Evolutionary conservation across 2,888 invertebrate genomes (phyloP).

Genomic region (Xestia c-nigrum): DNA sequence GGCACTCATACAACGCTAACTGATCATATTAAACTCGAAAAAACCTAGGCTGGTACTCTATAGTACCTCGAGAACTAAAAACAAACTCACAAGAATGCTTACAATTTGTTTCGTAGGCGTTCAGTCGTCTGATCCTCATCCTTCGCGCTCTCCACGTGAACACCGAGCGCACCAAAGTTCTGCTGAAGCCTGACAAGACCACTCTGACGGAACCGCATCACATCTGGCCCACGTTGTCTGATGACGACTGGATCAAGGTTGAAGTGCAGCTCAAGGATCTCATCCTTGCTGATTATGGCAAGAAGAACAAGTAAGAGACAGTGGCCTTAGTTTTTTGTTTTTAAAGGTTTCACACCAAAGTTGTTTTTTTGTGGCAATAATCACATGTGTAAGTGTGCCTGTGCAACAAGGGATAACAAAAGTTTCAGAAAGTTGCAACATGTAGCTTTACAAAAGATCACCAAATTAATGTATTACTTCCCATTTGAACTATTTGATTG

Average conservation of each 20-base stretch:
- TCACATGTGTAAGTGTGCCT: background rate
- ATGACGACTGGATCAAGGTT: conserved; percentile 99
- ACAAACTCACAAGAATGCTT: background rate
- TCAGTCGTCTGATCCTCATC: conserved; percentile 99
- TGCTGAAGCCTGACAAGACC: conserved; percentile 99
- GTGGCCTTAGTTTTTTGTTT: background rate
- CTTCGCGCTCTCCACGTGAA: conserved; percentile 99
- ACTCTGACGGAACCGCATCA: conserved; percentile 99
- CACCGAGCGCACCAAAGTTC: conserved; percentile 99
- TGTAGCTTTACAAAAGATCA: background rate
- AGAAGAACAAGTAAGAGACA: conserved; percentile 97
- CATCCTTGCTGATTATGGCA: conserved; percentile 99
- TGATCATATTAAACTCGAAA: conserved; percentile 71
- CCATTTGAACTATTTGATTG: background rate
- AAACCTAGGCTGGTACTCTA: background rate
- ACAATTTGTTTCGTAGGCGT: conserved; percentile 91
- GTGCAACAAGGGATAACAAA: background rate
- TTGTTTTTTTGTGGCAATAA: background rate
- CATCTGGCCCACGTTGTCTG: conserved; percentile 99
- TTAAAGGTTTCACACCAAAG: background rate
- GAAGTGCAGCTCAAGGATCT: conserved; percentile 99
- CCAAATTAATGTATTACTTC: background rate
- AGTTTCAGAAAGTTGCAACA: background rate
- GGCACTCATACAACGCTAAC: conserved; percentile 82
- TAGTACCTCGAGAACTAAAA: background rate